phyloP scores from a whole-genome alignment of 1,140 invertebrate species.

The Carcinoscorpius rotundicauda region DNA sequence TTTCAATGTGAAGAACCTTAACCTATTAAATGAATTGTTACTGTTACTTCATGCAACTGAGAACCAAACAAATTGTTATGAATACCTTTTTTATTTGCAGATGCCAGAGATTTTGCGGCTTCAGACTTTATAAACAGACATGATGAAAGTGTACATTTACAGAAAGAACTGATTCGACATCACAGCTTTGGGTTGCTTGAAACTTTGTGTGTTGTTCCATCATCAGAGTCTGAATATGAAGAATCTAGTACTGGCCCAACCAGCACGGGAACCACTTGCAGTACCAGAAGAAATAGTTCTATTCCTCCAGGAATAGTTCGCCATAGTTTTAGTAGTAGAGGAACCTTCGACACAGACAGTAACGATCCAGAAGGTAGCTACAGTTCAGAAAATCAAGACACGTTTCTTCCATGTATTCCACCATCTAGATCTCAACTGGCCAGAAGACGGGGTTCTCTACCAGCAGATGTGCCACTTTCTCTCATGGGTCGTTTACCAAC shows the following conservation, averaged over 20 bases:
- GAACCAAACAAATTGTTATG: no score
- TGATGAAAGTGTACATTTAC: no score
- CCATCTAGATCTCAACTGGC: not conserved
- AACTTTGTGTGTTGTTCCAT: not conserved
- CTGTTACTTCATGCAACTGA: no score
- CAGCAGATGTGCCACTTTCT: slow-evolving; percentile 1
- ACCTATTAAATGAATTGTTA: no score
- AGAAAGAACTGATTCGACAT: slow-evolving; percentile 1
- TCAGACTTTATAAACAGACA: no score
- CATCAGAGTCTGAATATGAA: slow-evolving; percentile 1
- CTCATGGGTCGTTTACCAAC: not conserved
- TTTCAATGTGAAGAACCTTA: no score
- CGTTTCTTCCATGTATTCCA: not conserved
- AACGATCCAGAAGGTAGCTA: not conserved
- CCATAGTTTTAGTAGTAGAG: slow-evolving; percentile 1
- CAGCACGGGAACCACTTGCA: slow-evolving; percentile 4
- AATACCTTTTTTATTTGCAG: no score
- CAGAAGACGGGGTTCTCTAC: slow-evolving; percentile 4
- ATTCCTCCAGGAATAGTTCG: not conserved
- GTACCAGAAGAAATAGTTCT: slow-evolving; percentile 1
- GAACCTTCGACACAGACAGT: not conserved
- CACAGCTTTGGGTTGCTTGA: slow-evolving; percentile 4
- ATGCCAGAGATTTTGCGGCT: no score
- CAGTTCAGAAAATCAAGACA: slow-evolving; percentile 2
- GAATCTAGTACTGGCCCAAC: slow-evolving; percentile 3